phyloP scores from a whole-genome alignment of 2,888 invertebrate species.

The Syritta pipiens region DNA sequence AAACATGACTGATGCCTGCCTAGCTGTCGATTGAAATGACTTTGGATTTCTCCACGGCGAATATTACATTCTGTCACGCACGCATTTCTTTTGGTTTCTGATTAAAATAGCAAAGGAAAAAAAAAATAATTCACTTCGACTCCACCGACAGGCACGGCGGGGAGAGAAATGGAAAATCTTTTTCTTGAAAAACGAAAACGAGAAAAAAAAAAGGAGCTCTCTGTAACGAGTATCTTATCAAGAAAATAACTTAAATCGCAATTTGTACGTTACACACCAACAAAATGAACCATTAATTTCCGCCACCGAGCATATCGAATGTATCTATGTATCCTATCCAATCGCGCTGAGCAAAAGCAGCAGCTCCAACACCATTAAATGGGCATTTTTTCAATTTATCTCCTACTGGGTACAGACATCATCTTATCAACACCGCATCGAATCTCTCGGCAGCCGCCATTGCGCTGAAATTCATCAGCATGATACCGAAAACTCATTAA shows the following conservation, averaged over 20 bases:
- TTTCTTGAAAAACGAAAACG: no score
- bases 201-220: no score
- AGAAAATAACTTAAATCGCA: neutral
- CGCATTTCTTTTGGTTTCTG: no score
- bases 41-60: neutral
- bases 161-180: no score
- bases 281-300: conserved; percentile 20
- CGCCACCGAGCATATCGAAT: conserved; percentile 7
- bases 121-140: no score
- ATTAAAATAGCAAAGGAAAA: no score
- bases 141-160: no score
- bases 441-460: conserved; percentile 49
- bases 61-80: neutral
- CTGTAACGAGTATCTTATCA: no score
- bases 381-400: conserved; percentile 65
- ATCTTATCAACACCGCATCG: conserved; percentile 66
- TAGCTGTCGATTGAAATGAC: neutral
- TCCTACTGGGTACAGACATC: conserved; percentile 56
- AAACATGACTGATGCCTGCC: neutral
- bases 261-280: conserved; percentile 1
- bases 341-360: no score
- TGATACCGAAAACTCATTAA: conserved; percentile 67
- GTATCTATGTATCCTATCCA: no score
- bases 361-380: conserved; percentile 26
- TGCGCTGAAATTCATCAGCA: conserved; percentile 53